Evolutionary conservation across 2,113 vertebrate genomes (phyloP).

Genomic region (Machaerirhynchus nigripectus): DNA sequence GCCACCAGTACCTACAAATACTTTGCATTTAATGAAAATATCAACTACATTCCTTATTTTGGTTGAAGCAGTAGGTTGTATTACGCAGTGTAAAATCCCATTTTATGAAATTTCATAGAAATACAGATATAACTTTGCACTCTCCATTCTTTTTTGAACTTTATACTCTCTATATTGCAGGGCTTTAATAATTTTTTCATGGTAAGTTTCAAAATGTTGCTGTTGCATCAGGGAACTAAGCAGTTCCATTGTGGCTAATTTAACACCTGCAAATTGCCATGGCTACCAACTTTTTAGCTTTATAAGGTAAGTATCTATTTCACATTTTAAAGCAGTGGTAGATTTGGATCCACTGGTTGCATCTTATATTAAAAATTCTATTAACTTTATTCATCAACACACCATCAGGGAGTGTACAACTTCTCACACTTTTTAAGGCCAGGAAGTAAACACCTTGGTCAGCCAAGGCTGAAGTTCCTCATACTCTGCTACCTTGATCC

Average conservation of each 20-base stretch:
- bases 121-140: background rate
- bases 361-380: slow-evolving; percentile 32
- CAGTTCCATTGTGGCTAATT: slow-evolving; percentile 7
- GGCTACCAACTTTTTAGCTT: slow-evolving; percentile 14
- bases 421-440: background rate
- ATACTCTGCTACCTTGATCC: background rate
- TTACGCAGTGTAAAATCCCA: background rate
- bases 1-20: slow-evolving; percentile 60
- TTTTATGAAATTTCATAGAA: slow-evolving; percentile 42
- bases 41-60: slow-evolving; percentile 25
- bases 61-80: slow-evolving; percentile 29
- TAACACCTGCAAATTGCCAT: slow-evolving; percentile 45
- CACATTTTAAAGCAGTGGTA: background rate
- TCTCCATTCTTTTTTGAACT: slow-evolving; percentile 11
- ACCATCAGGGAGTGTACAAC: background rate
- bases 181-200: slow-evolving; percentile 23
- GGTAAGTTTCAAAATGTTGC: slow-evolving; percentile 26
- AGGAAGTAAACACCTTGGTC: background rate
- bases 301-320: slow-evolving; percentile 10
- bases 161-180: slow-evolving; percentile 14
- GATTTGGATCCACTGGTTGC: background rate
- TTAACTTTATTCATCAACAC: slow-evolving; percentile 2
- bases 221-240: background rate
- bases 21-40: slow-evolving; percentile 67
- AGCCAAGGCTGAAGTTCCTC: background rate